These are phyloP conservation scores for Aix galericulata DNA, from an alignment of 2,113 vertebrate species.

Conservation along the genomic window DNA sequence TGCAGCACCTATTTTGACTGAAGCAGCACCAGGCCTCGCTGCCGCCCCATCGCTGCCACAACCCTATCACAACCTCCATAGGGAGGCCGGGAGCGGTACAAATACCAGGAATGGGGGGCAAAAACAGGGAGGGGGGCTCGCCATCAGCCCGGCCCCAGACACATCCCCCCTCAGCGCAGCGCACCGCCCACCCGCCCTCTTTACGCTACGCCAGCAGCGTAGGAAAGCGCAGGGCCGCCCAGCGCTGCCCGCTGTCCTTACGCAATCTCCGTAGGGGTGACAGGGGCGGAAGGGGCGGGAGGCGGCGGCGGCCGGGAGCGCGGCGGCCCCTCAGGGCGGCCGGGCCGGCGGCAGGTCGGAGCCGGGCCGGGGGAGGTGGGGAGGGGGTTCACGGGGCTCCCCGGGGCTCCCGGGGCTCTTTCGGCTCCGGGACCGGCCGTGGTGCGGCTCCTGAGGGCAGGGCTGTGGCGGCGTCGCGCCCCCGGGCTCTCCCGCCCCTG, in stretches of 20 bases:
- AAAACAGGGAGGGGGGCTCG: rapidly evolving
- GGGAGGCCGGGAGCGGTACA: rapidly evolving
- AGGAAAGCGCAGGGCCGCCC: not conserved
- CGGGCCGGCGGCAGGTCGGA: not conserved
- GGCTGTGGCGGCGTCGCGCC: not conserved
- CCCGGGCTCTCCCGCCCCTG: not conserved
- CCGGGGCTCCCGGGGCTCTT: not conserved
- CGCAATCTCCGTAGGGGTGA: not conserved
- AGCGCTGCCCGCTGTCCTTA: not conserved
- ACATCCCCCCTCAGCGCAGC: not conserved
- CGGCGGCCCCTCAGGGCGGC: not conserved
- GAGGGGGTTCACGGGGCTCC: no score
- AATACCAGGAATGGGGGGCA: not conserved
- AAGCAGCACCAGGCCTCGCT: not conserved
- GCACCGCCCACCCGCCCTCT: rapidly evolving
- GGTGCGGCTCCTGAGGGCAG: not conserved
- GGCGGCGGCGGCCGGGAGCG: not conserved
- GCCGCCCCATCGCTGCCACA: not conserved
- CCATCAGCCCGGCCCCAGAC: not conserved
- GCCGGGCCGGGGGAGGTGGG: no score
- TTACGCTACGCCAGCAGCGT: not conserved
- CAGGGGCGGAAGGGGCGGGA: not conserved
- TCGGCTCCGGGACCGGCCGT: no score
- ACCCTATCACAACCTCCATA: rapidly evolving
- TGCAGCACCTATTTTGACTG: not conserved